Conservation (phyloP, 2,797 vertebrate genomes). For the Cryptoblepharus egeriae region DNA sequence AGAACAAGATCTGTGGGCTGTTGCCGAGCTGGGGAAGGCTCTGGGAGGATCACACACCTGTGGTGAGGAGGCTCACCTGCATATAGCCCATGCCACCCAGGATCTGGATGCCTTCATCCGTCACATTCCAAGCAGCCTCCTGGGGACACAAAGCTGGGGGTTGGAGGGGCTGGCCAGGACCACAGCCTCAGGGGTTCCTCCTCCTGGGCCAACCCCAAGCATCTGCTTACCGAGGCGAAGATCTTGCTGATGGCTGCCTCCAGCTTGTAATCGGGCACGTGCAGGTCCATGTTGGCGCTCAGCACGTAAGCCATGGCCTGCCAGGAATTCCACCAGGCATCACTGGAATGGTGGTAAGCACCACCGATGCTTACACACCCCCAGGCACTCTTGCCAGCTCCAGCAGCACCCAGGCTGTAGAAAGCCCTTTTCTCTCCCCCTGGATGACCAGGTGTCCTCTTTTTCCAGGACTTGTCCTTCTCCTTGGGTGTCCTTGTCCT, state of each 20-base stretch:
- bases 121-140: conserved; percentile 82
- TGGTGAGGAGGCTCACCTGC: conserved; percentile 70
- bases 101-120: conserved; percentile 82
- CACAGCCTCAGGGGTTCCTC: background rate
- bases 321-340: background rate
- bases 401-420: no score
- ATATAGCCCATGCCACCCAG: conserved; percentile 84
- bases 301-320: conserved; percentile 83
- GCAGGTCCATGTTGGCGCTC: conserved; percentile 83
- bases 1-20: no score
- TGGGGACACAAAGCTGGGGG: conserved; percentile 24
- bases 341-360: no score
- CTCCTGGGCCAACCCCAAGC: background rate
- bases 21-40: background rate
- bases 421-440: no score
- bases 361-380: background rate
- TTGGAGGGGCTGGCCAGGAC: background rate
- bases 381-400: no score
- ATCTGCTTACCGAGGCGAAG: conserved; percentile 75
- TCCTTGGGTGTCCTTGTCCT: no score
- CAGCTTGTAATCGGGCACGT: conserved; percentile 81
- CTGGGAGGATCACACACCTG: no score
- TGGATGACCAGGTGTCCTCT: no score
- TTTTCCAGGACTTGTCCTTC: no score
- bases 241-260: conserved; percentile 85